phyloP scores from a whole-genome alignment of 1,140 invertebrate genomes.

The Ceratoteleas bidentatus region DNA sequence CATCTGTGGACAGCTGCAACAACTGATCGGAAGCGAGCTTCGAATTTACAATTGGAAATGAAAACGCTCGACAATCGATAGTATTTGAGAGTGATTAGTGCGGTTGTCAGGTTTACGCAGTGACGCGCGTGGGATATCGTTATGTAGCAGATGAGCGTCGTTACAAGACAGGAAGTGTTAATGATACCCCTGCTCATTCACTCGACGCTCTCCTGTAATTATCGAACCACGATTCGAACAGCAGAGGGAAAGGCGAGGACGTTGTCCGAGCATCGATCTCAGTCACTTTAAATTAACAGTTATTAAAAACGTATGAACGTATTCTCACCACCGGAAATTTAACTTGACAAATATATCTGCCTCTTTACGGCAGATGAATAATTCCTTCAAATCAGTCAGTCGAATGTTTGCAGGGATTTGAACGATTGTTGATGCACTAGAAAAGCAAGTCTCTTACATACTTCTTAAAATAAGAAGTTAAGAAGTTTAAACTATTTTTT shows the following conservation, averaged over 20 bases:
- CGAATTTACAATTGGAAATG: not conserved
- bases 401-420: too few relatives aligned
- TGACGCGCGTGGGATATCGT: constrained; percentile 74
- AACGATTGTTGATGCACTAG: too few relatives aligned
- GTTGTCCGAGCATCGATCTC: constrained; percentile 66
- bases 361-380: too few relatives aligned
- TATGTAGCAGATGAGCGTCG: constrained; percentile 78
- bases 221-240: constrained; percentile 67
- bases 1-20: too few relatives aligned
- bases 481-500: too few relatives aligned
- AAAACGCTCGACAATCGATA: constrained; percentile 32
- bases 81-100: constrained; percentile 69
- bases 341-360: not conserved
- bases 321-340: constrained; percentile 19
- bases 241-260: constrained; percentile 61
- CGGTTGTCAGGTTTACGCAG: constrained; percentile 76
- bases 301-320: constrained; percentile 52
- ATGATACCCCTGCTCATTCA: constrained; percentile 81
- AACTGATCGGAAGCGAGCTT: too few relatives aligned
- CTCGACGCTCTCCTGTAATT: constrained; percentile 79
- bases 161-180: constrained; percentile 81
- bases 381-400: too few relatives aligned
- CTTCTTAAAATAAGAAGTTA: too few relatives aligned
- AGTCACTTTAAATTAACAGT: constrained; percentile 64
- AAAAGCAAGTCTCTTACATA: too few relatives aligned